These are phyloP conservation scores for Ailurus styani DNA, from an alignment of 2,113 vertebrate genomes.

Conservation along the genomic window DNA sequence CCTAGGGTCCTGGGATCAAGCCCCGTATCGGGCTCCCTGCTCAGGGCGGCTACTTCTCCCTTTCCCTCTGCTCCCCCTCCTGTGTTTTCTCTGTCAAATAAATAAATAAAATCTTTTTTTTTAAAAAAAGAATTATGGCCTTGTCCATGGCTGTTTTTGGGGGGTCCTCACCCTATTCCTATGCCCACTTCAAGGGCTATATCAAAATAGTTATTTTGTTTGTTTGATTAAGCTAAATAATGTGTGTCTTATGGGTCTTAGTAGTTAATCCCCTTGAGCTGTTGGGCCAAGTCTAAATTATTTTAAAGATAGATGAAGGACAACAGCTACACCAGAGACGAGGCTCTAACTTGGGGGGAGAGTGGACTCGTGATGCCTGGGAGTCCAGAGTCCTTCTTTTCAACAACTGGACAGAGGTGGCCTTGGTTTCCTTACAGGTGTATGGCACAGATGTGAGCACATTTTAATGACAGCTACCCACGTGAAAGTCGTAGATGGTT, in stretches of 20 bases:
- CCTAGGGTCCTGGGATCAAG: not conserved
- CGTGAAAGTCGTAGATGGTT: too few species aligned
- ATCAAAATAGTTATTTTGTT: not conserved
- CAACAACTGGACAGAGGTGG: not conserved
- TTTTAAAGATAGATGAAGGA: not conserved
- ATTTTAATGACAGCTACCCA: not conserved
- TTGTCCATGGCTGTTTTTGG: not conserved
- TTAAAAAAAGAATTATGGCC: not conserved
- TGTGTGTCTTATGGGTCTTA: not conserved
- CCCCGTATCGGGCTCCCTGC: not conserved
- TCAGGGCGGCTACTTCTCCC: too few species aligned
- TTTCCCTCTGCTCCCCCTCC: too few species aligned
- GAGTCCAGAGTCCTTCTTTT: not conserved
- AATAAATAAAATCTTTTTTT: too few species aligned
- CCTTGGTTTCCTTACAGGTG: not conserved
- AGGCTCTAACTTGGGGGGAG: not conserved
- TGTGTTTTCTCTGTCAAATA: not conserved
- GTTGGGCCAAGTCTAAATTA: not conserved
- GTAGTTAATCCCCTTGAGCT: not conserved
- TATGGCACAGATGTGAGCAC: too few species aligned
- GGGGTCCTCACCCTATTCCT: not conserved
- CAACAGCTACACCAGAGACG: not conserved
- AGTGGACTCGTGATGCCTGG: not conserved
- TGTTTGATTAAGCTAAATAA: not conserved
- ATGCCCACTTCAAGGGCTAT: not conserved